Base-by-base conservation (phyloP, 2,888 invertebrate species). In the Tenodera sinensis region DNA sequence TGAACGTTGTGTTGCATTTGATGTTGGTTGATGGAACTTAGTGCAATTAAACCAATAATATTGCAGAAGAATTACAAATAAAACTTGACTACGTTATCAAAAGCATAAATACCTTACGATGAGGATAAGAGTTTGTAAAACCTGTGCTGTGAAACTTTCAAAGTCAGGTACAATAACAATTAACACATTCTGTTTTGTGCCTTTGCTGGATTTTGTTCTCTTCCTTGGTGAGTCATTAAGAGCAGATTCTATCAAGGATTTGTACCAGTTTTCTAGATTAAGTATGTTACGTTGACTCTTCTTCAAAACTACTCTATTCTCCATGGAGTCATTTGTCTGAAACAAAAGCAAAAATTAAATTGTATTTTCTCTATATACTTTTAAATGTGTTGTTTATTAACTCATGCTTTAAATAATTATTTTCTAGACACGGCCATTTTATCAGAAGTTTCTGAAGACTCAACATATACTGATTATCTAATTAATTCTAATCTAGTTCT, bases 131-230 rank as follows among this genome's bases (percentile, higher is more conserved):
- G 97, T 97, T 93, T 97, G 97, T 88, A 98, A 93, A 34, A 97
- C 95, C 92, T 94, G 94, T 71, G 95, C 93, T 91, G 95, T 95
- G 92, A 98, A 97, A 92, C 96, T 96, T 93, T 98, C 98, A 93
- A 98, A 97, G 93, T 98, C 98, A 85, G 97, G 96, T 91, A 97
- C 95, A 89, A 98, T 95, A 82, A 98, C 94, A 28, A 98, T 95
- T 89, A 98, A 93, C 54, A 95, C 91, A 20, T 93, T 93, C 30
- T 20, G 20, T 71, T 71, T 71, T 1, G 20, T 25, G 54, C 3
- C 25, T 28, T 83, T 20, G n/a, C n/a, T 83, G 27, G 20, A 83
- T 30, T 25, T 28, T 28, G n/a, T 4, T 54, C 9, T 85, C 27
- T 83, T 83, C 83, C 7, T 28, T 15, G 83, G 83, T 83, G 83